Percentiles rank a stretch among this genome's conserved stretches.
phyloP scores from a whole-genome alignment of 2,113 vertebrate species.

The Sinocyclocheilus grahami region DNA sequence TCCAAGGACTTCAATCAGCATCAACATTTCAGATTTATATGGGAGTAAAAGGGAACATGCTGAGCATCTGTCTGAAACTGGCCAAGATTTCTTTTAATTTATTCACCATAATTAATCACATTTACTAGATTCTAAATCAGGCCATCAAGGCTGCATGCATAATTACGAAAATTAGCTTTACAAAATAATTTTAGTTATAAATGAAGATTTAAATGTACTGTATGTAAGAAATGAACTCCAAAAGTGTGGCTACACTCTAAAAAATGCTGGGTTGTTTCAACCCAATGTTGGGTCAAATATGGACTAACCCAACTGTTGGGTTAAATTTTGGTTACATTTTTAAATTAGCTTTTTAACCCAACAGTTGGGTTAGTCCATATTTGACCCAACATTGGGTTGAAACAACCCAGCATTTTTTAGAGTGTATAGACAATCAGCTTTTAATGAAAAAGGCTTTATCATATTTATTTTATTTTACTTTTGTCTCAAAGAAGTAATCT shows the following conservation, averaged over 20 bases:
- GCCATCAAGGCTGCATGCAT: background rate
- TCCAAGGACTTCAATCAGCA: background rate
- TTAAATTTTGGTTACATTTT: too few species aligned
- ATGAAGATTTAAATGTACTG: background rate
- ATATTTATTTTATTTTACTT: background rate
- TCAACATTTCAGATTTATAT: background rate
- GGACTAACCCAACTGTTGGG: too few species aligned
- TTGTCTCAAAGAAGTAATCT: background rate
- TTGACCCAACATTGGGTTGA: too few species aligned
- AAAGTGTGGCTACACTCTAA: background rate
- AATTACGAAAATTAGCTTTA: background rate
- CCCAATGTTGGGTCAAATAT: too few species aligned
- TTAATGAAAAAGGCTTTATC: background rate
- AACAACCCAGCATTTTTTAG: too few species aligned
- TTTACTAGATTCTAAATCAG: background rate
- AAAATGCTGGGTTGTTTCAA: too few species aligned
- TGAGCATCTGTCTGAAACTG: background rate
- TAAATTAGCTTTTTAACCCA: too few species aligned
- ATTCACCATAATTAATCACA: background rate
- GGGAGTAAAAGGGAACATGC: slow-evolving; percentile 1
- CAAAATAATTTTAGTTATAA: background rate
- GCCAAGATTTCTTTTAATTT: background rate
- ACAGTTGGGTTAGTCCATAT: too few species aligned
- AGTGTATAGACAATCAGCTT: background rate
- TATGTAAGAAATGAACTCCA: background rate